Base-by-base conservation (phyloP, 2,888 invertebrate genomes). In the Heliconius erato region DNA sequence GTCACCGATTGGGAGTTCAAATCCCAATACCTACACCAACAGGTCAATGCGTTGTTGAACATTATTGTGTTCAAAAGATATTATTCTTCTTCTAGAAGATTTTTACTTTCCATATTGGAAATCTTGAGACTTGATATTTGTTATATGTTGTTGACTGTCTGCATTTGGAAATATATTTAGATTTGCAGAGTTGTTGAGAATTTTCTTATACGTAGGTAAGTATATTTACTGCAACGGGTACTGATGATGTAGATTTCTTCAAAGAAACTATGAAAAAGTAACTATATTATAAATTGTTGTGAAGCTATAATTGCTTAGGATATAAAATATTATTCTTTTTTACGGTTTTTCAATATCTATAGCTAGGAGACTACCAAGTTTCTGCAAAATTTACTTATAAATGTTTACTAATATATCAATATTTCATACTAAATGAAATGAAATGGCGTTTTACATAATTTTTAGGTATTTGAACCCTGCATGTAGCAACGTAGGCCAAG, bases 111-210 rank as follows among this genome's bases (percentile, higher is more conserved):
- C 23, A 35, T 40, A 23, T 69, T 14, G 19, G 9, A 69, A 69
- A 40, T 69, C 40, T 40, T 40, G 40, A 71, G 71, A 71, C 40
- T 71, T 40, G 16, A 14, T 23, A 40, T 14, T 71, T 69, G 35
- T 69, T 35, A 23, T 69, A 35, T 69, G 35, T 40, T 71, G 14
- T 71, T 71, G 40, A 71, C 71, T 71, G 40, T 71, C 71, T 40
- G 14, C 71, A 71, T 40, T 40, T 23, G 40, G n/a, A 12, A 40
- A n/a, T 71, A 40, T 71, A 5, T 14, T 11, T 40, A 5, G 23
- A 69, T 3, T 35, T 35, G 2, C 26, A 67, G 67, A 67, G 14
- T 14, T 67, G 23, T 23, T 35, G n/a, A 71, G 1, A 71, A 12
- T n/a, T 71, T 71, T n/a, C 12, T 40, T 40, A 71, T 40, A n/a